phyloP scores from a whole-genome alignment of 2,113 vertebrate genomes.

The Xenopus tropicalis region DNA sequence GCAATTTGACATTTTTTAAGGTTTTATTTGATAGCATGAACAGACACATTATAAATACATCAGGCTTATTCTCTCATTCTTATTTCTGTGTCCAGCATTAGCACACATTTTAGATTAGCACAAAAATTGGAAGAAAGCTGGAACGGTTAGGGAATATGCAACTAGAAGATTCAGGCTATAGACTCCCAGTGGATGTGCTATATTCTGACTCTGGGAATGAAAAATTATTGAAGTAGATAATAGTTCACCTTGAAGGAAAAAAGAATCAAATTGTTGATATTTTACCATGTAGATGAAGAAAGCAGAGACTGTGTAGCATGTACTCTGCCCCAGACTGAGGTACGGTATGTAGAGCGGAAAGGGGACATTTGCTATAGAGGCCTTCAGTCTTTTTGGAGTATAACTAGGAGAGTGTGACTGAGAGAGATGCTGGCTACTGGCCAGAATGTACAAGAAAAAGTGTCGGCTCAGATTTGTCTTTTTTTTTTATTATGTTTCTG shows the following conservation, averaged over 20 bases:
- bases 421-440: neutral
- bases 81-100: too few species aligned
- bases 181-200: neutral
- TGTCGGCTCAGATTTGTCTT: neutral
- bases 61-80: too few species aligned
- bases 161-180: too few species aligned
- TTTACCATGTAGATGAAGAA: neutral
- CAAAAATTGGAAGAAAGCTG: too few species aligned
- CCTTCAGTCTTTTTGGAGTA: neutral
- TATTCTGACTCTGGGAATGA: neutral
- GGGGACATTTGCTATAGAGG: neutral
- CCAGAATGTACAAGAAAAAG: neutral
- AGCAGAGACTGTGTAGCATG: neutral
- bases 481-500: neutral
- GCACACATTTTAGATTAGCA: too few species aligned
- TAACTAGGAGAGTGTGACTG: neutral
- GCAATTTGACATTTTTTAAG: too few species aligned
- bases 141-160: too few species aligned
- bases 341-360: neutral
- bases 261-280: neutral
- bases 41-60: too few species aligned
- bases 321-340: neutral
- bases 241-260: neutral
- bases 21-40: too few species aligned
- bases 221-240: neutral